A percentile compares a stretch with the other conserved stretches of the same genome.
Evolutionary conservation across 1,140 invertebrate species (phyloP).

Genomic region (Pseudomyrmex flavicornis): DNA sequence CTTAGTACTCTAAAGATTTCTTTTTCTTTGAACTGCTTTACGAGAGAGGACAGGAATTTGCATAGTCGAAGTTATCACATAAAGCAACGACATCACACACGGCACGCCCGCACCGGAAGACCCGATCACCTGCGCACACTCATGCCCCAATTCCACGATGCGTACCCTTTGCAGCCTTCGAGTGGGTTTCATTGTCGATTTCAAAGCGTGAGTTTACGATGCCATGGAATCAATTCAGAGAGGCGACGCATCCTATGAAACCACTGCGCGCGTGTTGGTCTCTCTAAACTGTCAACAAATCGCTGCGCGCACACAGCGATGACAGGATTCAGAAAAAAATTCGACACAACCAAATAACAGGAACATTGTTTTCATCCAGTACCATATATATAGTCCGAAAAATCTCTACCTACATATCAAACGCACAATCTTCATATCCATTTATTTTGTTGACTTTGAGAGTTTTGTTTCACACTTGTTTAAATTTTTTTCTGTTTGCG

Average conservation of each 20-base stretch:
- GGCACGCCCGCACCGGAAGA: not conserved
- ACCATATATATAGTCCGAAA: not conserved
- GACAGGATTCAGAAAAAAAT: conserved; percentile 30
- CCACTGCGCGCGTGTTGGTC: conserved; percentile 37
- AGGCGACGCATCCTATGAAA: conserved; percentile 37
- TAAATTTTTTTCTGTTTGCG: conserved; percentile 5
- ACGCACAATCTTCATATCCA: conserved; percentile 27
- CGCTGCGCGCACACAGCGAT: conserved; percentile 6
- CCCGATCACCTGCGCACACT: conserved; percentile 16
- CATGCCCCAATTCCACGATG: conserved; percentile 28
- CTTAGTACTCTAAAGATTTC: not conserved
- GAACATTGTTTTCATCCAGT: conserved; percentile 50
- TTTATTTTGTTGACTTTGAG: conserved; percentile 28
- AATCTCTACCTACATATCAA: conserved; percentile 36
- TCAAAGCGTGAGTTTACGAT: conserved; percentile 66
- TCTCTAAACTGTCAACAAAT: conserved; percentile 67
- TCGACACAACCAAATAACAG: conserved; percentile 36
- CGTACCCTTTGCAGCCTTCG: conserved; percentile 36
- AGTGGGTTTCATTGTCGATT: conserved; percentile 68
- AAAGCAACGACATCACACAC: conserved; percentile 13
- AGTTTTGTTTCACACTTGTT: conserved; percentile 13
- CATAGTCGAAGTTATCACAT: not conserved
- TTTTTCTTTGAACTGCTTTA: conserved; percentile 1
- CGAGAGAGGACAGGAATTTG: too few relatives aligned
- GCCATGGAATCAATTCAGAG: conserved; percentile 61